Base-by-base conservation (phyloP, 37 sponge, comb jelly and placozoan genomes). In the Oscarella lobularis region DNA sequence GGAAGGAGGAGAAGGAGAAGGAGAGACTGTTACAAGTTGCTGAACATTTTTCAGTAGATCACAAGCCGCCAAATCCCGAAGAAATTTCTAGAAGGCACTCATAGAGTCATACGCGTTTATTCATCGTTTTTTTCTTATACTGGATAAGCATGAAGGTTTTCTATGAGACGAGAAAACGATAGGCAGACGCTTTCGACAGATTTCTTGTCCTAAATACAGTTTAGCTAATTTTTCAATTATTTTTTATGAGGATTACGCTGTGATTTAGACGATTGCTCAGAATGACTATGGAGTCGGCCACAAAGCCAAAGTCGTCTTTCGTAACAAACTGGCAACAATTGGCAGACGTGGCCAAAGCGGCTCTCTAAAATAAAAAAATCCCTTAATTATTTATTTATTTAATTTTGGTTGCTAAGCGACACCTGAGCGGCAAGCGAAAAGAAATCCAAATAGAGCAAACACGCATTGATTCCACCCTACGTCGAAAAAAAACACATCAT, bases 361-460 rank as follows among this genome's bases (percentile, higher is more conserved):
- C 73, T 4, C 95, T 82, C 87, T 92, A 48, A 20, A 20, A 70
- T 14, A 6, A 33, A 27, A 70, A 48, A 48, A 70, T 27, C 9
- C 73, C n/a, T n/a, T n/a, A n/a, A n/a, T n/a, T n/a, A n/a, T n/a
- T n/a, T n/a, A n/a, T n/a, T n/a, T n/a, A n/a, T n/a, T n/a, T n/a
- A n/a, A n/a, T n/a, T n/a, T n/a, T n/a, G n/a, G n/a, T n/a, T n/a
- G n/a, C n/a, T n/a, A n/a, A n/a, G n/a, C n/a, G n/a, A 75, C 3
- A 92, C 93, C 77, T 98, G 95, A 38, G 99, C 78, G 39, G 72
- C 79, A 14, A 94, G 79, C 31, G 95, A 86, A 81, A 98, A 94
- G 86, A 98, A 98, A 71, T 98, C 99, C 75, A 94, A 78, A 70
- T 88, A 98, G 60, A 84, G 74, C 38, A 98, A 75, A 67, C 86